Percentiles rank a stretch among this genome's conserved stretches.
Conservation (phyloP, 2,113 vertebrate genomes). For the Athene cunicularia region DNA sequence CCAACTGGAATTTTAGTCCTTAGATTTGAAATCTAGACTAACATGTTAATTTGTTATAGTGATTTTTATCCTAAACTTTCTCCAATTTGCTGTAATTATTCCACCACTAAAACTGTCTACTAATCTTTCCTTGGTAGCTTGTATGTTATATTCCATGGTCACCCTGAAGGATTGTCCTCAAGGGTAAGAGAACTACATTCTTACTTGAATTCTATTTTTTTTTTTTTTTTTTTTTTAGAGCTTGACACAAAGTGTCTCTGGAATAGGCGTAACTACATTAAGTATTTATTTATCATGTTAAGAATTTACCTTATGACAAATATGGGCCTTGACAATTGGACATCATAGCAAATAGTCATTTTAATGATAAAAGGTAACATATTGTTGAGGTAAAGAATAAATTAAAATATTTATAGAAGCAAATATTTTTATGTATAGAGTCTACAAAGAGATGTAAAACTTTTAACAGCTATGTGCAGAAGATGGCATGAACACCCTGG, state of each 20-base stretch:
- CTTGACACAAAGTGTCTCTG: neutral
- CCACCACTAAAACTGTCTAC: neutral
- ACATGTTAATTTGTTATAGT: neutral
- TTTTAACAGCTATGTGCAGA: neutral
- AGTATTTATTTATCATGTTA: neutral
- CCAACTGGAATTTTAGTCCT: neutral
- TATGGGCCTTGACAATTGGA: neutral
- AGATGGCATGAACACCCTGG: neutral
- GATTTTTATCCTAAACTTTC: neutral
- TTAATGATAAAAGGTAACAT: neutral
- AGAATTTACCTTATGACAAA: neutral
- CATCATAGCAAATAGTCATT: neutral
- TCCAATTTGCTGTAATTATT: neutral
- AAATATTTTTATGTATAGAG: neutral
- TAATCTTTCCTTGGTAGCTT: neutral
- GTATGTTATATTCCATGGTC: neutral
- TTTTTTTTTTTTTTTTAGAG: neutral
- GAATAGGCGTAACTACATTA: neutral
- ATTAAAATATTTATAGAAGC: neutral
- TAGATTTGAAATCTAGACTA: neutral
- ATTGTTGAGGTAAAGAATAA: neutral
- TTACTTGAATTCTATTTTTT: neutral
- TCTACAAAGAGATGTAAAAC: neutral
- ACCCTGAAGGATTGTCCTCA: neutral
- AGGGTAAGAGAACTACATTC: neutral